Evolutionary conservation across 1,140 invertebrate genomes (phyloP).

Genomic region (Drosophila bocki): DNA sequence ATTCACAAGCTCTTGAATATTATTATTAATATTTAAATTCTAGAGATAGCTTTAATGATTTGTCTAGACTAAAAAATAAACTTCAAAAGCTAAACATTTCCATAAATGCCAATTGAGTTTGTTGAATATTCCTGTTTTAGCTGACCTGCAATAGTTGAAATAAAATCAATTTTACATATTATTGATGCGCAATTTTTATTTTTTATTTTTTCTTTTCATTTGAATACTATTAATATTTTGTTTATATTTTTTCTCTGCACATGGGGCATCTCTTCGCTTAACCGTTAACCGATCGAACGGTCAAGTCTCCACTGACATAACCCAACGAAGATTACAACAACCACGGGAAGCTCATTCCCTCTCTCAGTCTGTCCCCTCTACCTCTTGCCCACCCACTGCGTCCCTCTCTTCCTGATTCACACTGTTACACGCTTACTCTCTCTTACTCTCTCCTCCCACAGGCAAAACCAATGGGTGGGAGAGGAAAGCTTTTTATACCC

Average conservation of each 20-base stretch:
- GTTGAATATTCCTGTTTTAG: neutral
- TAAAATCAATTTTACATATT: neutral
- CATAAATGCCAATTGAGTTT: neutral
- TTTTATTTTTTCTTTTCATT: neutral
- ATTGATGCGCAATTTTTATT: neutral
- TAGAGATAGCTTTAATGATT: neutral
- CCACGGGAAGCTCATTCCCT: constrained; percentile 24
- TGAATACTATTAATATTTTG: neutral
- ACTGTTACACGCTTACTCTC: constrained; percentile 9
- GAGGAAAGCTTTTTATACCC: constrained; percentile 24
- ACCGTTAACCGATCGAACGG: constrained; percentile 25
- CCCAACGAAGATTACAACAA: constrained; percentile 29
- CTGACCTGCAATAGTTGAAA: neutral
- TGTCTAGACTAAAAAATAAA: neutral
- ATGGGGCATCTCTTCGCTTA: neutral
- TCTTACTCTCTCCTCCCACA: neutral
- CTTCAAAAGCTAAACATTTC: neutral
- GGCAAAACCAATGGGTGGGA: constrained; percentile 30
- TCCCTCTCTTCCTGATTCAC: too few relatives aligned
- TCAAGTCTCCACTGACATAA: constrained; percentile 31
- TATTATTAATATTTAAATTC: neutral
- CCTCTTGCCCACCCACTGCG: neutral
- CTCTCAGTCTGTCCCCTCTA: constrained; percentile 10
- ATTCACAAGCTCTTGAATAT: neutral
- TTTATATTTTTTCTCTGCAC: neutral